Percentiles rank a stretch among this genome's conserved stretches.
phyloP scores from a whole-genome alignment of 92 coral and sea anemone genomes.

The Porites cylindrica region DNA sequence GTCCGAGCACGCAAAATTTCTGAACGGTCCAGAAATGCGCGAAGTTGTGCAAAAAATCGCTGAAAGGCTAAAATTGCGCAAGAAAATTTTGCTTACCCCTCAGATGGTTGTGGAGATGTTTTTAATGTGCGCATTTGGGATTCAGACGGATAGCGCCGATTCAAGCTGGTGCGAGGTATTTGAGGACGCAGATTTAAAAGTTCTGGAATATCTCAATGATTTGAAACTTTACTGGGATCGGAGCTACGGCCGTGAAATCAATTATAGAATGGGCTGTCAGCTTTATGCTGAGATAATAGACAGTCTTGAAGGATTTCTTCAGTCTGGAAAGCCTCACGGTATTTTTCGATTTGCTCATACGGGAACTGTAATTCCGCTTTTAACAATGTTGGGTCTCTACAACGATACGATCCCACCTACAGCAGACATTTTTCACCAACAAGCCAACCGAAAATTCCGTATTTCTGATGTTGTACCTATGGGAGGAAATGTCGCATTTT shows the following conservation, averaged over 20 bases:
- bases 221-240: conserved; percentile 71
- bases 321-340: conserved; percentile 71
- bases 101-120: conserved; percentile 65
- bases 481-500: conserved; percentile 89
- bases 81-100: conserved; percentile 53
- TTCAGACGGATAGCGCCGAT: conserved; percentile 74
- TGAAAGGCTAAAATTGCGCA: conserved; percentile 69
- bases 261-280: conserved; percentile 83
- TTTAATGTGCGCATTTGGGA: conserved; percentile 83
- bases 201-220: conserved; percentile 83
- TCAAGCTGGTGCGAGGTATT: conserved; percentile 87
- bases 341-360: conserved; percentile 88
- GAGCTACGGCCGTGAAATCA: conserved; percentile 81
- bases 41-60: conserved; percentile 63
- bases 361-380: conserved; percentile 79
- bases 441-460: conserved; percentile 75
- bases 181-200: conserved; percentile 72
- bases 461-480: conserved; percentile 78
- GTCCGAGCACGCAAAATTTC: conserved; percentile 62
- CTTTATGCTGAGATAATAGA: conserved; percentile 65
- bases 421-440: conserved; percentile 76
- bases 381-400: conserved; percentile 79
- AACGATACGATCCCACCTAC: conserved; percentile 71
- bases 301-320: conserved; percentile 49
- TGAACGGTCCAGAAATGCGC: conserved; percentile 69